These are phyloP conservation scores for Cricetomys ansorgei DNA, from an alignment of 2,113 vertebrate species.

Conservation along the genomic window DNA sequence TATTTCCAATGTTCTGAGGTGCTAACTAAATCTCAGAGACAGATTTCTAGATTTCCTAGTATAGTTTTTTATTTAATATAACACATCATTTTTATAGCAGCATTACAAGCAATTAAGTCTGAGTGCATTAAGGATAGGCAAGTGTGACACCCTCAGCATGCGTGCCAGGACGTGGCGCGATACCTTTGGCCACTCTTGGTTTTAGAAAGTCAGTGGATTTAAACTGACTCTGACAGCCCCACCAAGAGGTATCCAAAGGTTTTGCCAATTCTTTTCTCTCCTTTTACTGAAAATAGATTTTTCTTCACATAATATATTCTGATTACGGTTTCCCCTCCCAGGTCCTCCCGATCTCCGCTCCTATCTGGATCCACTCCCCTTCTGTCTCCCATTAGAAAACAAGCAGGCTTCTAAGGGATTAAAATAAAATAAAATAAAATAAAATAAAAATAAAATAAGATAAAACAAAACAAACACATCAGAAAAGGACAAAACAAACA, in stretches of 20 bases:
- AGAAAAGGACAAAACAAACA: no score
- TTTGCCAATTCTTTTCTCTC: neutral
- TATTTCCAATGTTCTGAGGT: neutral
- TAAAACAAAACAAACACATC: no score
- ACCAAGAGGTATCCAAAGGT: neutral
- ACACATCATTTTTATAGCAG: neutral
- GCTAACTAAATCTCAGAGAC: neutral
- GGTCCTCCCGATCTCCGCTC: no score
- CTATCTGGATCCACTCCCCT: no score
- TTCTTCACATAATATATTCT: no score
- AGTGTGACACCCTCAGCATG: neutral
- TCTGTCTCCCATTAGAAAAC: no score
- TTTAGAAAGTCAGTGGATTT: neutral
- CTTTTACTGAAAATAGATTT: no score
- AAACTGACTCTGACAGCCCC: neutral
- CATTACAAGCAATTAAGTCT: neutral
- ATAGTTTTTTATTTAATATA: neutral
- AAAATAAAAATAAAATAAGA: no score
- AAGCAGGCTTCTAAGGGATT: no score
- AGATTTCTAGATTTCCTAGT: neutral
- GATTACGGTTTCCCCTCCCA: no score
- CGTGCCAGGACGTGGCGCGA: neutral
- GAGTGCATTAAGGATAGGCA: neutral
- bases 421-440: no score
- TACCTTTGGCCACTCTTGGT: neutral